These are phyloP conservation scores for Sipha flava DNA, from an alignment of 1,140 invertebrate genomes.

Conservation along the genomic window DNA sequence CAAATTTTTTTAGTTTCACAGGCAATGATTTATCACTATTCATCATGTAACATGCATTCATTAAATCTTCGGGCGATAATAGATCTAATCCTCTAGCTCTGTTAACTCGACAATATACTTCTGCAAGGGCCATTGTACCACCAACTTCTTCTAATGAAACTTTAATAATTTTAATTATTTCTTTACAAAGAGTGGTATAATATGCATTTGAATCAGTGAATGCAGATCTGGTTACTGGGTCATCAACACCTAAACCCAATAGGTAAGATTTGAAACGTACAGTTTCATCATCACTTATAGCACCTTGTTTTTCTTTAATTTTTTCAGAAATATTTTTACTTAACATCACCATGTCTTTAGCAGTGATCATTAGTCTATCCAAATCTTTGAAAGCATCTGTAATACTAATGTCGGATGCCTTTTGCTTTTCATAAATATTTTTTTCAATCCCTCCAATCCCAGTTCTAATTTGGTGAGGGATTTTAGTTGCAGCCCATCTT, in stretches of 20 bases:
- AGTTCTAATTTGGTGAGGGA: slow-evolving; percentile 52
- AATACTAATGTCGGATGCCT: slow-evolving; percentile 84
- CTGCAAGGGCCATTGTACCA: slow-evolving; percentile 92
- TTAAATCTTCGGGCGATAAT: slow-evolving; percentile 86
- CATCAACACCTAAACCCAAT: slow-evolving; percentile 91
- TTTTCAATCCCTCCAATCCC: slow-evolving; percentile 95
- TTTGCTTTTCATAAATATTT: slow-evolving; percentile 79
- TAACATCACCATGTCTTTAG: slow-evolving; percentile 92
- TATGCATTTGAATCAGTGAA: slow-evolving; percentile 82
- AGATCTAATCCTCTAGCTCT: slow-evolving; percentile 78
- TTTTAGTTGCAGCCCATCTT: slow-evolving; percentile 47
- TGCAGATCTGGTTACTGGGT: slow-evolving; percentile 87
- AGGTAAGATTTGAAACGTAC: slow-evolving; percentile 91
- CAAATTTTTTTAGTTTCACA: slow-evolving; percentile 71
- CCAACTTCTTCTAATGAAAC: slow-evolving; percentile 78
- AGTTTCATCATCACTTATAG: slow-evolving; percentile 96
- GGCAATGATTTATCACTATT: slow-evolving; percentile 52
- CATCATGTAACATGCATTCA: slow-evolving; percentile 75
- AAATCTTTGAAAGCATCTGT: slow-evolving; percentile 91
- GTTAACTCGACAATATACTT: slow-evolving; percentile 94
- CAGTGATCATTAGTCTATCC: slow-evolving; percentile 87
- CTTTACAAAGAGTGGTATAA: slow-evolving; percentile 74
- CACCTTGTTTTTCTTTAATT: slow-evolving; percentile 89
- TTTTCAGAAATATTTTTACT: slow-evolving; percentile 88
- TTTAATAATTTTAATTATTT: slow-evolving; percentile 74